These are phyloP conservation scores for Micrasema longulum DNA, from an alignment of 1,140 invertebrate genomes.

Conservation along the genomic window DNA sequence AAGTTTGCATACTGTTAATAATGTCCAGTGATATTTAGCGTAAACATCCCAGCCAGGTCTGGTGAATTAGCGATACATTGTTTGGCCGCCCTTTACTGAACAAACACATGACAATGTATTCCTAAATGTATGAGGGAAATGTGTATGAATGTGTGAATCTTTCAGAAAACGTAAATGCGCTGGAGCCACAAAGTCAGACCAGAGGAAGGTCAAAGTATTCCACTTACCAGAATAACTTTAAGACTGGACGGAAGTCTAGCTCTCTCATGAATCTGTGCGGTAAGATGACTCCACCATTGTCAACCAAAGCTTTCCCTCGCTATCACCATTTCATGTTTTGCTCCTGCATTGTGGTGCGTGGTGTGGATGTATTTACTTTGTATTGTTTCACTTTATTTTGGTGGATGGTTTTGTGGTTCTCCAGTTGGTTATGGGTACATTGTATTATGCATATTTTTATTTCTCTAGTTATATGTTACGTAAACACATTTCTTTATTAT, in stretches of 20 bases:
- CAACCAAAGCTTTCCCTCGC: conserved; percentile 48
- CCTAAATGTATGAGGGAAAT: conserved; percentile 57
- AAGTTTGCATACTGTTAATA: too few relatives aligned
- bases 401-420: conserved; percentile 57
- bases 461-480: conserved; percentile 13
- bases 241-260: conserved; percentile 87
- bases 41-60: too few relatives aligned
- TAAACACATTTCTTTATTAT: conserved; percentile 29
- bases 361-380: conserved; percentile 45
- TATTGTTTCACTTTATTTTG: conserved; percentile 59
- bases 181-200: conserved; percentile 78
- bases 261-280: conserved; percentile 94
- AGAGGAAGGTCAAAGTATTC: conserved; percentile 85
- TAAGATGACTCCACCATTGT: conserved; percentile 71
- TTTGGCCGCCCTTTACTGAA: too few relatives aligned
- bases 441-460: too few relatives aligned
- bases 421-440: conserved; percentile 58
- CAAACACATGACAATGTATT: conserved; percentile 6
- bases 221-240: conserved; percentile 85
- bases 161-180: conserved; percentile 74
- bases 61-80: too few relatives aligned
- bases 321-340: conserved; percentile 48
- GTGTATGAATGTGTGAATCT: conserved; percentile 69
- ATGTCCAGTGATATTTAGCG: too few relatives aligned
- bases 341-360: conserved; percentile 38